Conservation (phyloP, 2,888 invertebrate genomes). For the Arctia plantaginis region DNA sequence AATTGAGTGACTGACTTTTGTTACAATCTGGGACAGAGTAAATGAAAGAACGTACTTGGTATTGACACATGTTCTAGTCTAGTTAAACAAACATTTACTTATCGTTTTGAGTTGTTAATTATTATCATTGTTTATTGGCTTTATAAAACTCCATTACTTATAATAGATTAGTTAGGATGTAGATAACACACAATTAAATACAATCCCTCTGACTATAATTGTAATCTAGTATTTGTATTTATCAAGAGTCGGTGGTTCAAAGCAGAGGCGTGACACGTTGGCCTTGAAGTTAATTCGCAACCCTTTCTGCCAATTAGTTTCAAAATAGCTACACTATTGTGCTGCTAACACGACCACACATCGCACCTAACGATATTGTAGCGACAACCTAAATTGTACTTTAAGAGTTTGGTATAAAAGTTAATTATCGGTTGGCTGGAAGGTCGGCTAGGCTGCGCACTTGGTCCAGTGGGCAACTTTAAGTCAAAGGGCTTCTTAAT, state of each 20-base stretch:
- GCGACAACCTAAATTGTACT: slow-evolving; percentile 51
- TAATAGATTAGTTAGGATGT: not conserved
- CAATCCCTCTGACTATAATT: slow-evolving; percentile 53
- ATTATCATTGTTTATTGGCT: slow-evolving; percentile 33
- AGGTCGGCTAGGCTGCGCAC: slow-evolving; percentile 64
- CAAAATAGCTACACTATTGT: slow-evolving; percentile 86
- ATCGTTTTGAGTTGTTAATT: not conserved
- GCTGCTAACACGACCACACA: slow-evolving; percentile 75
- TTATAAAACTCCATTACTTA: slow-evolving; percentile 7
- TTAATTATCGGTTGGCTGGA: slow-evolving; percentile 45
- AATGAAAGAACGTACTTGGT: slow-evolving; percentile 42
- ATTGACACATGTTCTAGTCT: slow-evolving; percentile 36
- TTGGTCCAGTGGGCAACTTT: slow-evolving; percentile 77
- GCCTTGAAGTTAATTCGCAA: slow-evolving; percentile 85
- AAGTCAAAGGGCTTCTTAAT: slow-evolving; percentile 87
- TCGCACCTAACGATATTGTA: slow-evolving; percentile 70
- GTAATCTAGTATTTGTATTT: slow-evolving; percentile 64
- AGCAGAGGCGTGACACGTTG: slow-evolving; percentile 72
- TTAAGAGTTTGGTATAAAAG: slow-evolving; percentile 53
- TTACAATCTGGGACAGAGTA: slow-evolving; percentile 49
- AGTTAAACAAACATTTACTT: slow-evolving; percentile 21
- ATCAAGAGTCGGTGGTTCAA: slow-evolving; percentile 71
- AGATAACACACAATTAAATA: slow-evolving; percentile 13
- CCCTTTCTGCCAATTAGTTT: slow-evolving; percentile 87
- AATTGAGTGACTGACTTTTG: slow-evolving; percentile 57